These are phyloP conservation scores for Eupithecia pulchellata DNA, from an alignment of 2,888 invertebrate genomes.

Conservation along the genomic window DNA sequence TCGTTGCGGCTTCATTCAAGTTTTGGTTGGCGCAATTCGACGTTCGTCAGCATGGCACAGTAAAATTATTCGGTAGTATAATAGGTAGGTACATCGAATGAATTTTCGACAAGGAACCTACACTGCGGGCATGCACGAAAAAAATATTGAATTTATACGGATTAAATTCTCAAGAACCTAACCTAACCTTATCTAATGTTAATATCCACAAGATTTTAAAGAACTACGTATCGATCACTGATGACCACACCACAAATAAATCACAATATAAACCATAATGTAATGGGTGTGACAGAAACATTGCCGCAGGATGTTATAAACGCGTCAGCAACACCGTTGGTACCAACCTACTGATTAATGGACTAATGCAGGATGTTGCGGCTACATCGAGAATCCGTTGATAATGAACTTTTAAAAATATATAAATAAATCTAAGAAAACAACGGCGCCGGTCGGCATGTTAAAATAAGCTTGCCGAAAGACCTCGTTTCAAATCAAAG, in stretches of 20 bases:
- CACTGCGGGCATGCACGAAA: too few relatives aligned
- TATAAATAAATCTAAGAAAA: not conserved
- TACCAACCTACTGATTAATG: not conserved
- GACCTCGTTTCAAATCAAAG: not conserved
- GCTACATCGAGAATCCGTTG: not conserved
- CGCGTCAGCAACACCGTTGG: conserved; percentile 3
- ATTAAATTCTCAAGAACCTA: not conserved
- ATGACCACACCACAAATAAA: not conserved
- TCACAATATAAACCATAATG: not conserved
- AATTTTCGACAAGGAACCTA: too few relatives aligned
- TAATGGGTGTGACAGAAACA: not conserved
- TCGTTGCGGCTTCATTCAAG: too few relatives aligned
- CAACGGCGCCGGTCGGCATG: not conserved
- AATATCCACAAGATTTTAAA: not conserved
- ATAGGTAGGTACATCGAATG: too few relatives aligned
- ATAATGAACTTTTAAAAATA: conserved; percentile 1
- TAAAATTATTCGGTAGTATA: too few relatives aligned
- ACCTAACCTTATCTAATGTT: not conserved
- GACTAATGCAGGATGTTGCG: conserved; percentile 5
- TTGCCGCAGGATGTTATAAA: conserved; percentile 18
- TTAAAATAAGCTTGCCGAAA: not conserved
- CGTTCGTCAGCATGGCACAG: not conserved
- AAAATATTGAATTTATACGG: too few relatives aligned
- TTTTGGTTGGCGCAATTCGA: not conserved
- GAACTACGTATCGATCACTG: not conserved